Conservation (phyloP, 53 echinoderm and acorn worm genomes). For the Holothuria leucospilota region DNA sequence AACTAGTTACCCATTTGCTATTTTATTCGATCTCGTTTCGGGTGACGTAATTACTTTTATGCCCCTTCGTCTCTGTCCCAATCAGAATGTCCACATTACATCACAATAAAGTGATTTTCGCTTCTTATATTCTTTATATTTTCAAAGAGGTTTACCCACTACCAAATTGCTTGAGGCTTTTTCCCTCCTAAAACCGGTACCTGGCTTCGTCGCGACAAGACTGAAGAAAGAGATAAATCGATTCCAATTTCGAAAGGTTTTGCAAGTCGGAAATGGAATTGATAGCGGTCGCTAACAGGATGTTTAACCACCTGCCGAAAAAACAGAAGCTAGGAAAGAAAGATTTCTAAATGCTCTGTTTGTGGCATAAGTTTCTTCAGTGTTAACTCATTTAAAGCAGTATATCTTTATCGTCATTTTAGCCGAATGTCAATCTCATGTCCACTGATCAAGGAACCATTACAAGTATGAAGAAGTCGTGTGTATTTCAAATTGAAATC, state of each 20-base stretch:
- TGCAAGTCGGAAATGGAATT: constrained; percentile 50
- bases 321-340: background rate
- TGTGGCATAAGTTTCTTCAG: constrained; percentile 15
- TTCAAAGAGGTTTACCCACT: constrained; percentile 28
- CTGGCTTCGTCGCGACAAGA: background rate
- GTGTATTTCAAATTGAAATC: no score
- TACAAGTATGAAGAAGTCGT: no score
- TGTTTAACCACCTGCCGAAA: constrained; percentile 49
- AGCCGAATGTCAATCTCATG: background rate
- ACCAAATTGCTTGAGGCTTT: constrained; percentile 39
- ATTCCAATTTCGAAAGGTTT: constrained; percentile 52
- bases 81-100: constrained; percentile 21
- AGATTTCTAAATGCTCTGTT: constrained; percentile 43
- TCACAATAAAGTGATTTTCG: constrained; percentile 17
- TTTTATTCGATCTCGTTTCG: no score
- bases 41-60: no score
- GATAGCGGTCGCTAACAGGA: constrained; percentile 52
- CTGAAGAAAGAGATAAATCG: constrained; percentile 14
- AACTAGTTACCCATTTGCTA: no score
- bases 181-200: background rate
- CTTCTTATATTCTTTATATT: constrained; percentile 12
- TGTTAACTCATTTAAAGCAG: constrained; percentile 40
- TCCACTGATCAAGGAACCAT: no score
- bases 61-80: no score
- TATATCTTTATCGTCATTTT: background rate